Conservation (phyloP, 37 sponge, comb jelly and placozoan species). For the Aphrocallistes beatrix region DNA sequence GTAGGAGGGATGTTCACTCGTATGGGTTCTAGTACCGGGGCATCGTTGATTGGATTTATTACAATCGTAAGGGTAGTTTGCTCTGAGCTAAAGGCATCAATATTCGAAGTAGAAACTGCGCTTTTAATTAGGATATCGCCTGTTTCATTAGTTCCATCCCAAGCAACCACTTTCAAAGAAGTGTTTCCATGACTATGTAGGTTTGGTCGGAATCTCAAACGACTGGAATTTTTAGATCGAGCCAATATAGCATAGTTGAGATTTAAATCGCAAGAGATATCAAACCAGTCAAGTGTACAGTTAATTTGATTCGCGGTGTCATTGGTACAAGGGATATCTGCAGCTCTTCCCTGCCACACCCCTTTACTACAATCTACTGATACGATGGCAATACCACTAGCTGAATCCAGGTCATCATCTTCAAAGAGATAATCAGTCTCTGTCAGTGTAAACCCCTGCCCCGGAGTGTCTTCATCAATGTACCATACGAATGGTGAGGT, state of each 20-base stretch:
- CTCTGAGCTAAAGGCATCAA: slow-evolving; percentile 52
- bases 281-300: neutral
- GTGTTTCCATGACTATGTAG: slow-evolving; percentile 29
- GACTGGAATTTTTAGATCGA: neutral
- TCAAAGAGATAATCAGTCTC: neutral
- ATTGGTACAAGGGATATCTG: neutral
- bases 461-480: slow-evolving; percentile 43
- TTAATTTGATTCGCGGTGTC: neutral
- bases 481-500: slow-evolving; percentile 26
- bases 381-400: slow-evolving; percentile 63
- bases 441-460: neutral
- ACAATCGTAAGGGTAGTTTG: slow-evolving; percentile 22
- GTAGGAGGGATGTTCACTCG: slow-evolving; percentile 45
- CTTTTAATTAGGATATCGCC: slow-evolving; percentile 26
- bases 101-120: slow-evolving; percentile 42
- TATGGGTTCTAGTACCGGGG: slow-evolving; percentile 35
- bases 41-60: slow-evolving; percentile 64
- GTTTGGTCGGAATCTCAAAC: slow-evolving; percentile 22
- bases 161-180: slow-evolving; percentile 41
- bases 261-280: slow-evolving; percentile 13
- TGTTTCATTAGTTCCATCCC: slow-evolving; percentile 44
- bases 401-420: neutral
- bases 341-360: slow-evolving; percentile 42
- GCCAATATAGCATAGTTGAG: neutral
- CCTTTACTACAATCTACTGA: slow-evolving; percentile 45